phyloP scores from a whole-genome alignment of 2,888 invertebrate species.

The Drosophila picticornis region DNA sequence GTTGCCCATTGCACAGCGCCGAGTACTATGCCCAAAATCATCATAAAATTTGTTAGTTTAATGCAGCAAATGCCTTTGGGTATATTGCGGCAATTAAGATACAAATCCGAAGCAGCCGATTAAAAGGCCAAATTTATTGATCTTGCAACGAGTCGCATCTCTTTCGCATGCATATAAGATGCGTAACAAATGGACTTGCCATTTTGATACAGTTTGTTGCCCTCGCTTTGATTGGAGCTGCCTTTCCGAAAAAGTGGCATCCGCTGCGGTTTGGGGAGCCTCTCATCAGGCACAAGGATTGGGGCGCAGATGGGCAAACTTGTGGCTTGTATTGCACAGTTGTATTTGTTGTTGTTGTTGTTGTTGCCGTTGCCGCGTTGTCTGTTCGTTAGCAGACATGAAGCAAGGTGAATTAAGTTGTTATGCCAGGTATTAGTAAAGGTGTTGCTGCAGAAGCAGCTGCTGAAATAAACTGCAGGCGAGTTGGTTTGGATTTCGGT shows the following conservation, averaged over 20 bases:
- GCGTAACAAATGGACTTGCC: constrained; percentile 55
- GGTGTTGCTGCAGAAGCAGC: constrained; percentile 61
- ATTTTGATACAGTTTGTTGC: constrained; percentile 54
- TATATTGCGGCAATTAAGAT: constrained; percentile 62
- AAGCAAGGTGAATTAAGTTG: constrained; percentile 74
- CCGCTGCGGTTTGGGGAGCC: constrained; percentile 49
- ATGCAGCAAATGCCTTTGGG: constrained; percentile 35
- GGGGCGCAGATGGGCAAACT: constrained; percentile 18
- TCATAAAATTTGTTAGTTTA: constrained; percentile 74
- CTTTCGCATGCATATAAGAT: constrained; percentile 46
- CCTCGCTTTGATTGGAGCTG: constrained; percentile 68
- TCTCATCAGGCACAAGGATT: constrained; percentile 12
- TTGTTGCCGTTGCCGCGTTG: constrained; percentile 32
- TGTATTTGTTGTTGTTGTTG: constrained; percentile 15
- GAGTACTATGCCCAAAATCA: constrained; percentile 37
- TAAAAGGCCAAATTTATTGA: constrained; percentile 72
- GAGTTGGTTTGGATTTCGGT: constrained; percentile 41
- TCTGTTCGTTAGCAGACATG: constrained; percentile 57
- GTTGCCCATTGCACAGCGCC: background rate
- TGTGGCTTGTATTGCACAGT: constrained; percentile 17
- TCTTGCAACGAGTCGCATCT: constrained; percentile 23
- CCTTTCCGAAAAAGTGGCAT: constrained; percentile 67
- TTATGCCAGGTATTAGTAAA: constrained; percentile 75
- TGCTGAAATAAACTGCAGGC: constrained; percentile 37
- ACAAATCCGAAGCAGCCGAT: constrained; percentile 57